Evolutionary conservation across 2,888 invertebrate species (phyloP), one percentile per base, ranked within the genome.

Genomic region (Podabrus alpinus): DNA sequence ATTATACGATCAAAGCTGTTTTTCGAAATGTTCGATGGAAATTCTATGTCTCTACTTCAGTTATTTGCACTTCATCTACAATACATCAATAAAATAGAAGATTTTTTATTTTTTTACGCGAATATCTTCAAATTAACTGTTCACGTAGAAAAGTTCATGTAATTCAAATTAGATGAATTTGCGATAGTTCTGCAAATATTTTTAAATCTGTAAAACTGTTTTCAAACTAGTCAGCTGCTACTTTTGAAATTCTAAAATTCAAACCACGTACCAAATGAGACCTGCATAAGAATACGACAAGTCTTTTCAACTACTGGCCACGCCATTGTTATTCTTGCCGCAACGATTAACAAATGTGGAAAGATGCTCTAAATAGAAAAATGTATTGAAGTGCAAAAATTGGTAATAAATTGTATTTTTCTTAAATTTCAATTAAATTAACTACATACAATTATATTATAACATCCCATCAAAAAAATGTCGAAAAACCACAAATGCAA

Each of bases 1-100:
- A 74, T 80, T 79, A 82, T 82, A 81, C 79, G 75, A 76, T 78
- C 79, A 77, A 79, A 78, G 76, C 75, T 72, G 73, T 75, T 74
- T 74, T 76, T 45, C 70, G 73, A 76, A 78, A 77, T 78, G 72
- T 76, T 77, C 78, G 69, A 71, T 75, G 77, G 74, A 79, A 80
- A 69, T 75, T 69, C 68, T 67, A 60, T 69, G 72, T 72, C 71
- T 59, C 64, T 69, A 61, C 72, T 73, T 73, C 69, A 75, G 64
- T 72, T 66, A 75, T 75, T 75, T 75, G 72, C 72, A 72, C 69
- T 69, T 67, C 59, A 60, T 68, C 45, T 9, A 21, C 21, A 21
- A 45, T n/a, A 45, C n/a, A 45, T 7, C 45, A n/a, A n/a, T 45
- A 7, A 2, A 45, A 45, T 7, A 13, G 9, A 45, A n/a, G n/a